phyloP scores from a whole-genome alignment of 2,888 invertebrate species.

The Melanostoma mellinum region DNA sequence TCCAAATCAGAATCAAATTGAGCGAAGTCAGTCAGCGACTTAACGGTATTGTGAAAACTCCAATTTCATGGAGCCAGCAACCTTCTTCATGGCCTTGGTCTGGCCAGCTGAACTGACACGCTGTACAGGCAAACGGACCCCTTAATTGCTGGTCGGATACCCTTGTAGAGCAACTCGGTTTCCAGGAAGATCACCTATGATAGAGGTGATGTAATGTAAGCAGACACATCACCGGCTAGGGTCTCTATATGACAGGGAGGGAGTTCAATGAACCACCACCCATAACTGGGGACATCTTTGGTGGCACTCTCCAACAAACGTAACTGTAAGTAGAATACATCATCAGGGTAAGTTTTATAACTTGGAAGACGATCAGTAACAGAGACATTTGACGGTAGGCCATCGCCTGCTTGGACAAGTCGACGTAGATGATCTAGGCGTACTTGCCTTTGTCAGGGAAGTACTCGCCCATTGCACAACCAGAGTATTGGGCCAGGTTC shows the following conservation, averaged over 20 bases:
- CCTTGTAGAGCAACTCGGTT: conserved; percentile 99
- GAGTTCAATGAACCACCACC: conserved; percentile 99
- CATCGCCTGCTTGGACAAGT: conserved; percentile 99
- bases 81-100: conserved; percentile 99
- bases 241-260: conserved; percentile 99
- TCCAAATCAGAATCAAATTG: conserved; percentile 99
- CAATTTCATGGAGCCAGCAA: conserved; percentile 99
- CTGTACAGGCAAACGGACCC: conserved; percentile 98
- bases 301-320: conserved; percentile 99
- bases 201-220: conserved; percentile 99
- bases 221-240: conserved; percentile 99
- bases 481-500: conserved; percentile 99
- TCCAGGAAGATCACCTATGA: conserved; percentile 99
- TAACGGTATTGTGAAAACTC: conserved; percentile 99
- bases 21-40: conserved; percentile 99
- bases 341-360: conserved; percentile 99
- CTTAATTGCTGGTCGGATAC: conserved; percentile 99
- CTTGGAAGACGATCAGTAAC: conserved; percentile 99
- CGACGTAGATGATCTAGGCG: conserved; percentile 99
- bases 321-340: conserved; percentile 99
- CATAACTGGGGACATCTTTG: conserved; percentile 96
- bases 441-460: conserved; percentile 99
- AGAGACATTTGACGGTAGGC: conserved; percentile 99
- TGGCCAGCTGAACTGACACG: conserved; percentile 99
- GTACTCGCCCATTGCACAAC: conserved; percentile 99